Percentiles rank a stretch among this genome's conserved stretches.
phyloP scores from a whole-genome alignment of 2,888 invertebrate species.

The Pecten maximus region DNA sequence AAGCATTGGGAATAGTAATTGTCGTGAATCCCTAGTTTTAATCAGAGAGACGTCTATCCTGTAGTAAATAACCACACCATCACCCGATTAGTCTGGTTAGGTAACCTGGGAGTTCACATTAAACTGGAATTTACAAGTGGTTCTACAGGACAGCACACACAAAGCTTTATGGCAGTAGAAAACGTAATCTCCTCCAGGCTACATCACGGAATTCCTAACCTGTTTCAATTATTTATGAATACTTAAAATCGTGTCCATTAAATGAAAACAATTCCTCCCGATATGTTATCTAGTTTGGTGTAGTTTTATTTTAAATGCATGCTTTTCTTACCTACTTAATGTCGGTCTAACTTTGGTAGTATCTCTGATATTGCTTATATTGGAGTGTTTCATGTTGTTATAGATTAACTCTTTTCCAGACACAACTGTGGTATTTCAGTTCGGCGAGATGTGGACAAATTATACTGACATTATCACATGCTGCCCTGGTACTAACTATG shows the following conservation, averaged over 20 bases:
- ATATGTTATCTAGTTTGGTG: background rate
- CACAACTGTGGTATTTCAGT: background rate
- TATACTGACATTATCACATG: background rate
- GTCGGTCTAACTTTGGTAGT: background rate
- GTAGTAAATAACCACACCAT: too few species aligned
- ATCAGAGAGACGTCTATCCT: too few species aligned
- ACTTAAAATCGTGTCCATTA: background rate
- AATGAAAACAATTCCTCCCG: background rate
- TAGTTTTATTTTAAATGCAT: too few species aligned
- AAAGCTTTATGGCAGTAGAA: background rate
- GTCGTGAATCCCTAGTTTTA: too few species aligned
- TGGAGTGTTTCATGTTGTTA: background rate
- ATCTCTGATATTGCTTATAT: background rate
- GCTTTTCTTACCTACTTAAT: background rate
- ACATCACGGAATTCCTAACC: background rate
- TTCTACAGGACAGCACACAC: background rate
- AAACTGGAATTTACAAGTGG: too few species aligned
- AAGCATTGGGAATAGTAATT: too few species aligned
- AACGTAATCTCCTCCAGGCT: background rate
- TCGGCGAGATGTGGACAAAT: background rate
- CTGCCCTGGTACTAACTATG: background rate
- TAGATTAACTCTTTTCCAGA: background rate
- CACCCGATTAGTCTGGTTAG: too few species aligned
- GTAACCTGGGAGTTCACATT: too few species aligned
- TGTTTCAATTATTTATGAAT: conserved; percentile 1